Conservation (phyloP, 2,797 vertebrate species). For the Rhodeus uyekii region DNA sequence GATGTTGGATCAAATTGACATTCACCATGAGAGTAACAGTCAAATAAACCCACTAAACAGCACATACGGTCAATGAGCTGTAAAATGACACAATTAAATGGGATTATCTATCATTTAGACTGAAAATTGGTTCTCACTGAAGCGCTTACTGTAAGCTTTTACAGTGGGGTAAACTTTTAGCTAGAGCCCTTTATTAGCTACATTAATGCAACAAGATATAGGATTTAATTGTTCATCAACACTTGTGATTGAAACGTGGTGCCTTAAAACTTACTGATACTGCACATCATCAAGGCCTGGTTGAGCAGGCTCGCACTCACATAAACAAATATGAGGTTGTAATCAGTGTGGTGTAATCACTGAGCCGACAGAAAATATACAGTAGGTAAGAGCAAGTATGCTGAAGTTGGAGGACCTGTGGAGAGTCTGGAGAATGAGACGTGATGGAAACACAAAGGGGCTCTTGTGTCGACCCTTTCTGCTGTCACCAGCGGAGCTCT, state of each 20-base stretch:
- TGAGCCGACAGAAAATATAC: conserved; percentile 38
- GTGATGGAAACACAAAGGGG: conserved; percentile 73
- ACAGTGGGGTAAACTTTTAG: neutral
- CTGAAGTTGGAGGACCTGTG: conserved; percentile 48
- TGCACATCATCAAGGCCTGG: conserved; percentile 36
- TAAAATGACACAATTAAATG: conserved; percentile 6
- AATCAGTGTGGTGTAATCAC: conserved; percentile 52
- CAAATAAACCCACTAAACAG: conserved; percentile 36
- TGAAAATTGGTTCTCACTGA: conserved; percentile 2
- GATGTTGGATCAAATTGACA: conserved; percentile 37
- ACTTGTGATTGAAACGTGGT: conserved; percentile 49
- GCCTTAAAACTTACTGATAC: conserved; percentile 17
- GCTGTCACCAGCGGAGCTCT: conserved; percentile 60
- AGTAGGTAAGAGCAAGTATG: conserved; percentile 35
- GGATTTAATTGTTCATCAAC: conserved; percentile 11
- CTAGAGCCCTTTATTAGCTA: neutral
- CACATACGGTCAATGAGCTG: neutral
- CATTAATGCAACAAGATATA: neutral
- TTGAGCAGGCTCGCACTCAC: conserved; percentile 13
- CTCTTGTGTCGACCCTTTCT: conserved; percentile 71
- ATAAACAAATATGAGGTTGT: conserved; percentile 42
- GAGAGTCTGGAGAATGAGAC: conserved; percentile 71
- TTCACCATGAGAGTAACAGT: conserved; percentile 28
- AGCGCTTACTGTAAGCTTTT: neutral
- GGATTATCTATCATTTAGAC: conserved; percentile 21